Conservation (phyloP, 2,888 invertebrate species). For the Nomada goodeniana region DNA sequence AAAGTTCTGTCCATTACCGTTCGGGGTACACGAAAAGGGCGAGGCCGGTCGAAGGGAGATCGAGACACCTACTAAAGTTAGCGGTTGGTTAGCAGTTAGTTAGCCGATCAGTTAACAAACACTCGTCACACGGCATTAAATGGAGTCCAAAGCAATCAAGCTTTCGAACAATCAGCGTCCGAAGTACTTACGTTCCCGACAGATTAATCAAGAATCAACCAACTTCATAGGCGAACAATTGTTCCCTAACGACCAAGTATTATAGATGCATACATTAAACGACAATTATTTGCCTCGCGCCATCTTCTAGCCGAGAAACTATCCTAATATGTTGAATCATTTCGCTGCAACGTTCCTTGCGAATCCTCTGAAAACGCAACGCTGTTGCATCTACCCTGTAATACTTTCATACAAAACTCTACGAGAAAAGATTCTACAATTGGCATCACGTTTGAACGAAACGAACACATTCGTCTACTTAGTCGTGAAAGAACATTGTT, state of each 20-base stretch:
- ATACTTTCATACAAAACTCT: too few relatives aligned
- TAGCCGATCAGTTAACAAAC: slow-evolving; percentile 16
- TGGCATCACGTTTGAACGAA: too few relatives aligned
- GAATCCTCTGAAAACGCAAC: too few relatives aligned
- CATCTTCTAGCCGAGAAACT: not conserved
- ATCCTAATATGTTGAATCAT: too few relatives aligned
- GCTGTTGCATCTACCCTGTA: too few relatives aligned
- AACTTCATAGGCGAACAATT: not conserved
- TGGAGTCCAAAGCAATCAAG: slow-evolving; percentile 14
- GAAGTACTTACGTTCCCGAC: not conserved
- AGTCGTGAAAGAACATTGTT: not conserved
- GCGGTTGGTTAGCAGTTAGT: slow-evolving; percentile 20
- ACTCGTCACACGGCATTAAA: slow-evolving; percentile 9
- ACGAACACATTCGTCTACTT: too few relatives aligned
- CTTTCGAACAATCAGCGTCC: slow-evolving; percentile 11
- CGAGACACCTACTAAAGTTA: not conserved
- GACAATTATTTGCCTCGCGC: too few relatives aligned
- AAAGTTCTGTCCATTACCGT: not conserved
- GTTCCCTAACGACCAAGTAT: not conserved
- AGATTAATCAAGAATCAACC: slow-evolving; percentile 3
- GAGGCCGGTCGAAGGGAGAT: not conserved
- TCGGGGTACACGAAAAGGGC: not conserved
- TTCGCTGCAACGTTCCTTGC: too few relatives aligned
- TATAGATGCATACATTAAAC: not conserved
- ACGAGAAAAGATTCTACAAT: too few relatives aligned